Base-by-base conservation (phyloP, 2,888 invertebrate genomes). In the Autographa pulchrina region DNA sequence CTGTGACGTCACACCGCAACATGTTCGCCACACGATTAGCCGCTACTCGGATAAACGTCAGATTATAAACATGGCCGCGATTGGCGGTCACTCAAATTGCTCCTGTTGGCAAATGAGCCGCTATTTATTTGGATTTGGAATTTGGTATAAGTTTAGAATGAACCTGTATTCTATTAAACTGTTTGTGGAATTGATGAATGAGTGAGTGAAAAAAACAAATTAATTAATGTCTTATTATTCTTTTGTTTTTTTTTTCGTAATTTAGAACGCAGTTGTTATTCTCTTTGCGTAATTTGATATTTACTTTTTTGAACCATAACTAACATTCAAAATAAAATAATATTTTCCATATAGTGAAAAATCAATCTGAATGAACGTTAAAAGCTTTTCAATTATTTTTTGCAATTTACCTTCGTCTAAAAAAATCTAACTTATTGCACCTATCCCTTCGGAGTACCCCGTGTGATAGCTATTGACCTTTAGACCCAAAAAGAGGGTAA, bases 71-170 rank as follows among this genome's bases (percentile, higher is more conserved):
- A 70, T 68, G 70, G 71, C 68, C 68, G 68, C 70, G 73, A 80
- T 73, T 64, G 35, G 63, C 72, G 72, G 71, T 74, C 81, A 76
- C 74, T 78, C 71, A 73, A 74, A 74, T 68, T 71, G 71, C 80
- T 79, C 70, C 64, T 59, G 48, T 78, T 78, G 16, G 35, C 66
- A 78, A 81, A 52, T 77, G 59, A 79, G 68, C 64, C 31, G 13
- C 18, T 58, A 62, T 35, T 67, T 54, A 63, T 41, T 65, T 41
- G 7, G 25, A 2, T 68, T 43, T 48, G 1, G 38, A 66, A 61
- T 66, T 80, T 69, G 41, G 59, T 68, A 32, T 48, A 41, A 41
- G 64, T 74, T 62, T 25, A 2, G 32, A 41, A 41, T 48, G 8
- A 32, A 13, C 64, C 31, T 18, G 52, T 25, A 41, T 18, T 11